Evolutionary conservation across 2,888 invertebrate genomes (phyloP).

Genomic region (Achlya flavicornis): DNA sequence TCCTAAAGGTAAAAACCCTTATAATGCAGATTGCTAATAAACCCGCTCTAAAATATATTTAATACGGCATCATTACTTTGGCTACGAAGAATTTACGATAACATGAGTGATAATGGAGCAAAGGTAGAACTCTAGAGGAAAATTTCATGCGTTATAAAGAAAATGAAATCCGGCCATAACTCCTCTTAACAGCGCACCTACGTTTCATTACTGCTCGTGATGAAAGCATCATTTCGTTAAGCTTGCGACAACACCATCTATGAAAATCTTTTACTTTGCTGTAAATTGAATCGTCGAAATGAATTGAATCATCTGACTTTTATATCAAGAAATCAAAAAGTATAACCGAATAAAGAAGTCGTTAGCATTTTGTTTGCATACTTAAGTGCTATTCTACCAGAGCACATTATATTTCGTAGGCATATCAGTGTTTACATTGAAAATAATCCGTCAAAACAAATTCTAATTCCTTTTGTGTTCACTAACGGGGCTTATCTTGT

Average conservation of each 20-base stretch:
- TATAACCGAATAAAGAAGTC: conserved; percentile 15
- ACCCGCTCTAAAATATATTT: neutral
- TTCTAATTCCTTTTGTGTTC: conserved; percentile 16
- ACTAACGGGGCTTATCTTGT: conserved; percentile 23
- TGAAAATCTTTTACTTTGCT: neutral
- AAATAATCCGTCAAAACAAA: conserved; percentile 18
- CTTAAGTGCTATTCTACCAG: neutral
- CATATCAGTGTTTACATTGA: conserved; percentile 24
- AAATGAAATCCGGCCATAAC: conserved; percentile 33
- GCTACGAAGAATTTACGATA: conserved; percentile 23
- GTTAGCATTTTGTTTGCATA: neutral
- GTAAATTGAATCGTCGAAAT: conserved; percentile 25
- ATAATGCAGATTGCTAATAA: conserved; percentile 10
- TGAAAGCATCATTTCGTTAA: conserved; percentile 4
- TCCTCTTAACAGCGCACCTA: conserved; percentile 21
- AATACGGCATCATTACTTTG: conserved; percentile 10
- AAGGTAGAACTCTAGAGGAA: conserved; percentile 16
- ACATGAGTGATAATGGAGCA: conserved; percentile 16
- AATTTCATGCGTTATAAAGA: conserved; percentile 26
- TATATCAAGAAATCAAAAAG: conserved; percentile 25
- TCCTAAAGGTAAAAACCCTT: neutral
- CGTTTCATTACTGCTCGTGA: conserved; percentile 20
- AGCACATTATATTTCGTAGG: conserved; percentile 6
- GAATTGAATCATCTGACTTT: conserved; percentile 18
- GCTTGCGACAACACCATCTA: neutral